A percentile compares a stretch with the other conserved stretches of the same genome.
phyloP scores from a whole-genome alignment of 2,113 vertebrate species.

The Petrocephalus zakoni region DNA sequence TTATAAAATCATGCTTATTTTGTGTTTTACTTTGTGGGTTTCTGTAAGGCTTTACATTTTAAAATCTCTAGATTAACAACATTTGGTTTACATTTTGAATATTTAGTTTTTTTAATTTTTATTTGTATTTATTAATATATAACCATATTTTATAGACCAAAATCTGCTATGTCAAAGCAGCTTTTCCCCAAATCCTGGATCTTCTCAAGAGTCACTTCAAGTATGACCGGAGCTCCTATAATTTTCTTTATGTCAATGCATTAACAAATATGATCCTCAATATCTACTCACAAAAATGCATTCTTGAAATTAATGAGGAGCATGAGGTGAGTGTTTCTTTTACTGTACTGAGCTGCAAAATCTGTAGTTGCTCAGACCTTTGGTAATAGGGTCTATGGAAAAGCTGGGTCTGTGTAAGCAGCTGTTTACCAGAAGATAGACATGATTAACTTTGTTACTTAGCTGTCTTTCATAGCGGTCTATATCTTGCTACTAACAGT shows the following conservation, averaged over 20 bases:
- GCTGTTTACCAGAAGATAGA: background rate
- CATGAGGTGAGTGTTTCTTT: slow-evolving; percentile 38
- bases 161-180: slow-evolving; percentile 49
- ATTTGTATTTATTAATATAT: background rate
- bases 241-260: slow-evolving; percentile 36
- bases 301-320: slow-evolving; percentile 43
- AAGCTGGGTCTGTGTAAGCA: background rate
- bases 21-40: background rate
- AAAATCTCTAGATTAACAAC: no score
- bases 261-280: slow-evolving; percentile 38
- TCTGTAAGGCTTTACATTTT: no score
- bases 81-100: no score
- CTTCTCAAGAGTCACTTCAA: slow-evolving; percentile 42
- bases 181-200: slow-evolving; percentile 46
- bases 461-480: background rate
- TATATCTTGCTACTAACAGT: background rate
- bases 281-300: slow-evolving; percentile 45
- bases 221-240: slow-evolving; percentile 43
- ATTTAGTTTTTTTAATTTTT: background rate
- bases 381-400: background rate
- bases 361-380: background rate
- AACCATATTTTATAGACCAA: slow-evolving; percentile 36
- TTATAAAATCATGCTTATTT: background rate
- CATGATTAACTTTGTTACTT: background rate
- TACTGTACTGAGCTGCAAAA: background rate